Evolutionary conservation across 2,113 vertebrate species (phyloP), one percentile per base, ranked within the genome.

Genomic region (Coracopsis vasa): DNA sequence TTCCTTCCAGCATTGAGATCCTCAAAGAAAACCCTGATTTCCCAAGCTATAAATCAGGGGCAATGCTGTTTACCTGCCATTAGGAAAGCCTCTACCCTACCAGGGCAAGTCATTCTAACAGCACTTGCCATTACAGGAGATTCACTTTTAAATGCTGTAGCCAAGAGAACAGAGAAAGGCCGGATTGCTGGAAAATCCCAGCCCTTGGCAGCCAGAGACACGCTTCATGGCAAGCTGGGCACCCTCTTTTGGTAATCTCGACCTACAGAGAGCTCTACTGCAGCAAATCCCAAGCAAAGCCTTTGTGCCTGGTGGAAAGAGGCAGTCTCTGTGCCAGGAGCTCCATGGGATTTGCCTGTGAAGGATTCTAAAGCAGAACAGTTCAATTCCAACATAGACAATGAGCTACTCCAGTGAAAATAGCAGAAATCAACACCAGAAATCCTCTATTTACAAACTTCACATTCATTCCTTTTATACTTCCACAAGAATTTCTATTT

Each of bases 281-380:
- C 16, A 42, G 71, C 48, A 87, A 77, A 84, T 53, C 37, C 66
- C 41, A 62, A 74, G 70, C 54, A 58, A 25, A 67, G 56, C 14
- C 53, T 58, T 60, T 6, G 3, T 64, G 39, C 42, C 56, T 42
- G 62, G 28, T 51, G 67, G 29, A 66, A 70, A 25, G 51, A 53
- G 33, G 27, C 0, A 0, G 8, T 28, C 27, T 48, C 19, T 16
- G 50, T 2, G 0, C 47, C 42, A 44, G 64, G 14, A 89, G 45
- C 24, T 44, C 28, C 13, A 1, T 7, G 42, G 47, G 33, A 45
- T 80, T 72, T 60, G 37, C 29, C 66, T 37, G 4, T 23, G 31
- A 33, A 61, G 77, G 69, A 65, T 66, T n/a, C 27, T 31, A 65
- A 78, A 62, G 48, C 48, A 81, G 41, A 78, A 51, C 8, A 53